These are phyloP conservation scores for Melanchra persicariae DNA, from an alignment of 2,888 invertebrate genomes.

Conservation along the genomic window DNA sequence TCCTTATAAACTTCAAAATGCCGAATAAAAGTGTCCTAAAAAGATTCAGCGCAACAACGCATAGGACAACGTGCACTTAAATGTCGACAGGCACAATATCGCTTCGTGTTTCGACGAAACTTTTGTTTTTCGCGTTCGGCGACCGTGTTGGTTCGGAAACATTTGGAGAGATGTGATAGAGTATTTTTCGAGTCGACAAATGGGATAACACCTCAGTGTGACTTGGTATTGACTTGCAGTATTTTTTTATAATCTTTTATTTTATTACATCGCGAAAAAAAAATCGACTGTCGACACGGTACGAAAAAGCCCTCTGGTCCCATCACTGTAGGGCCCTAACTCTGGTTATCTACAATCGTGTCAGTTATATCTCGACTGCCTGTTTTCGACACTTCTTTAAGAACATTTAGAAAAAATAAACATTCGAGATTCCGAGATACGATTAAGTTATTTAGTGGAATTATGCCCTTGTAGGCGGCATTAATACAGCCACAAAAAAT, in stretches of 20 bases:
- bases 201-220: constrained; percentile 43
- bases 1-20: constrained; percentile 17
- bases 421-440: too few species aligned
- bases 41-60: constrained; percentile 33
- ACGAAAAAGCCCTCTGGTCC: too few species aligned
- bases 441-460: too few species aligned
- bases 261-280: too few species aligned
- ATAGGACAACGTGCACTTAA: constrained; percentile 50
- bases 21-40: constrained; percentile 25
- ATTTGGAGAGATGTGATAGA: constrained; percentile 32
- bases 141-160: constrained; percentile 43
- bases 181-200: constrained; percentile 51
- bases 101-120: constrained; percentile 50
- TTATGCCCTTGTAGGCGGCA: too few species aligned
- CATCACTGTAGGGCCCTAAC: too few species aligned
- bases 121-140: constrained; percentile 51
- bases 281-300: too few species aligned
- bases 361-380: too few species aligned
- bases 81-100: constrained; percentile 40
- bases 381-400: too few species aligned
- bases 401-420: too few species aligned
- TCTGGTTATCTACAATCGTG: too few species aligned
- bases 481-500: too few species aligned
- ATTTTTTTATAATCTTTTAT: constrained; percentile 1
- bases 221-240: constrained; percentile 25